Evolutionary conservation across 2,888 invertebrate genomes (phyloP), one percentile per base, ranked within the genome.

Genomic region (Acrobasis repandana): DNA sequence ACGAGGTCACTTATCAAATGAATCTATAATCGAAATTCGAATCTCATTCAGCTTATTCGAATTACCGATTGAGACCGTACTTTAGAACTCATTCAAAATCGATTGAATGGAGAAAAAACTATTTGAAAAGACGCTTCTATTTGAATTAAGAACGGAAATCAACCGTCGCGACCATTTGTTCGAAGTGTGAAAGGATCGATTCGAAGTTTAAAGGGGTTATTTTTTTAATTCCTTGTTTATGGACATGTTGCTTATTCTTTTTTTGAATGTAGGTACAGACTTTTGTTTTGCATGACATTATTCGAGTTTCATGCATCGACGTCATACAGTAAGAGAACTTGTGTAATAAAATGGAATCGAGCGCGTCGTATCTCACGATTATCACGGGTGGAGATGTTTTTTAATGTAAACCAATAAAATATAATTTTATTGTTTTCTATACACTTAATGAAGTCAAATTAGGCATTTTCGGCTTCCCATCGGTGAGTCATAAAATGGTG

Each of bases 161-260:
- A 90, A 88, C 89, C 90, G 91, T 88, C 91, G 82, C 77, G 80
- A 74, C 73, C 80, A 82, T 84, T 90, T 88, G 90, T 88, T 83
- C 83, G 71, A 91, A 91, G 91, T 92, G 91, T 91, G 90, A 91
- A 88, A 85, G 86, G 86, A 90, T 91, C 87, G 91, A 91, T 91
- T 89, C 83, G 82, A 80, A 83, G 75, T 82, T 77, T 75, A 77
- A 84, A 83, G 76, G 85, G 82, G 79, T 76, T 75, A 74, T 77
- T 85, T 85, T 83, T 85, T 81, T 77, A 71, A 76, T 73, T 75
- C 70, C 76, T 76, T 76, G 78, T 77, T 81, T 88, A 88, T 88
- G 85, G 87, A 86, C 83, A 86, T 87, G 84, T 83, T 82, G 76
- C 82, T 80, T 81, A 77, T 80, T 76, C 73, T 80, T 80, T 82